phyloP scores from a whole-genome alignment of 2,113 vertebrate genomes.

The Aegotheles bennettii region DNA sequence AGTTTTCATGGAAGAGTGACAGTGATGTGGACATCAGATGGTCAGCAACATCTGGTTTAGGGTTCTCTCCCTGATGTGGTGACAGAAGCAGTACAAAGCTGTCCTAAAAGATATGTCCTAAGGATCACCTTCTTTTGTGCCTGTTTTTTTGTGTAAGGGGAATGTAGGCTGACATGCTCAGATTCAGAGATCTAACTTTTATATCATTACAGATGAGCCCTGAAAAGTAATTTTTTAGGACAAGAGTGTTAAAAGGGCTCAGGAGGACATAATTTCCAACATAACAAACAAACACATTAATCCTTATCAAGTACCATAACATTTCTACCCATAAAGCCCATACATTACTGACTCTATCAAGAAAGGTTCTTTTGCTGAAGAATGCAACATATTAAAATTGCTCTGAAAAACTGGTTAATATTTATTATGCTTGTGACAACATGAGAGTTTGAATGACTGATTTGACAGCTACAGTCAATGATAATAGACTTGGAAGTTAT shows the following conservation, averaged over 20 bases:
- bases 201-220: neutral
- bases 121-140: neutral
- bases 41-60: neutral
- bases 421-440: slow-evolving; percentile 28
- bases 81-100: neutral
- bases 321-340: neutral
- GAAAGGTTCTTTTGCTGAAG: neutral
- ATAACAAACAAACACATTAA: slow-evolving; percentile 39
- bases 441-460: neutral
- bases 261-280: neutral
- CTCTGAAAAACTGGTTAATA: slow-evolving; percentile 24
- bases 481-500: slow-evolving; percentile 35
- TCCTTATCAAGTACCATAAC: neutral
- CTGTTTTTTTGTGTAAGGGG: neutral
- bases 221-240: neutral
- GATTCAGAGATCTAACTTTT: neutral
- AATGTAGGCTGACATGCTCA: neutral
- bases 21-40: neutral
- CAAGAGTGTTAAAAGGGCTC: neutral
- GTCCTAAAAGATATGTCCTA: neutral
- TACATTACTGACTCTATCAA: neutral
- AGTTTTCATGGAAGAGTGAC: neutral
- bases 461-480: slow-evolving; percentile 22
- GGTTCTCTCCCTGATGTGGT: neutral
- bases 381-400: neutral